Evolutionary conservation across 2,888 invertebrate genomes (phyloP).

Genomic region (Cosmorhoe ocellata): DNA sequence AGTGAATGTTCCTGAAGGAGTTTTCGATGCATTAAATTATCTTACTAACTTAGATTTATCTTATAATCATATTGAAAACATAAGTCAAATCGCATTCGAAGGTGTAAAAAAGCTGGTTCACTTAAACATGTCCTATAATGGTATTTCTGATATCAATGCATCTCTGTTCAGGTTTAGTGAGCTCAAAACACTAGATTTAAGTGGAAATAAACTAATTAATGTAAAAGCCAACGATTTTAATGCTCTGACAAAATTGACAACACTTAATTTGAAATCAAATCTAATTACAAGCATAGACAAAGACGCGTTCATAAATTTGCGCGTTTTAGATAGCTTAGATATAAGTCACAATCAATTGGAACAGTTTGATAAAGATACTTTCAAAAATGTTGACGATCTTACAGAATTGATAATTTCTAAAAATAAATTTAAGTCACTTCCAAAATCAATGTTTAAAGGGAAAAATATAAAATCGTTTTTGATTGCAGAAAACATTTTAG

Average conservation of each 20-base stretch:
- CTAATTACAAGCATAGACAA: slow-evolving; percentile 43
- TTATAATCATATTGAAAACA: slow-evolving; percentile 48
- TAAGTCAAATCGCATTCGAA: slow-evolving; percentile 53
- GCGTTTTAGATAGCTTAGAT: slow-evolving; percentile 40
- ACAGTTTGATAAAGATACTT: slow-evolving; percentile 40
- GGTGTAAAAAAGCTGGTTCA: slow-evolving; percentile 48
- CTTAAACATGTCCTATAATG: slow-evolving; percentile 55
- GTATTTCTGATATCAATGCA: slow-evolving; percentile 48
- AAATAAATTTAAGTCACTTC: slow-evolving; percentile 52
- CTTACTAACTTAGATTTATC: slow-evolving; percentile 55
- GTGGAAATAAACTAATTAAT: slow-evolving; percentile 47
- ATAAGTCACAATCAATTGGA: slow-evolving; percentile 51
- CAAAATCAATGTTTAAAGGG: slow-evolving; percentile 51
- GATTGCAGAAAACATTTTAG: slow-evolving; percentile 47
- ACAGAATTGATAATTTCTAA: slow-evolving; percentile 46
- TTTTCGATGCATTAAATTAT: slow-evolving; percentile 46
- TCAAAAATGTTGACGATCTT: slow-evolving; percentile 39
- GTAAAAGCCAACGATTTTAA: slow-evolving; percentile 48
- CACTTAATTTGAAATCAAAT: slow-evolving; percentile 53
- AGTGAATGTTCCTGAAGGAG: slow-evolving; percentile 42
- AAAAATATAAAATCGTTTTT: slow-evolving; percentile 49
- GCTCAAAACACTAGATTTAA: slow-evolving; percentile 48
- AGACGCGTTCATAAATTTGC: slow-evolving; percentile 42
- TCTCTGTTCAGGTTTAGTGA: slow-evolving; percentile 55
- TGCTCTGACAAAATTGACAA: slow-evolving; percentile 41